phyloP scores from a whole-genome alignment of 2,113 vertebrate species.

The Gopherus flavomarginatus region DNA sequence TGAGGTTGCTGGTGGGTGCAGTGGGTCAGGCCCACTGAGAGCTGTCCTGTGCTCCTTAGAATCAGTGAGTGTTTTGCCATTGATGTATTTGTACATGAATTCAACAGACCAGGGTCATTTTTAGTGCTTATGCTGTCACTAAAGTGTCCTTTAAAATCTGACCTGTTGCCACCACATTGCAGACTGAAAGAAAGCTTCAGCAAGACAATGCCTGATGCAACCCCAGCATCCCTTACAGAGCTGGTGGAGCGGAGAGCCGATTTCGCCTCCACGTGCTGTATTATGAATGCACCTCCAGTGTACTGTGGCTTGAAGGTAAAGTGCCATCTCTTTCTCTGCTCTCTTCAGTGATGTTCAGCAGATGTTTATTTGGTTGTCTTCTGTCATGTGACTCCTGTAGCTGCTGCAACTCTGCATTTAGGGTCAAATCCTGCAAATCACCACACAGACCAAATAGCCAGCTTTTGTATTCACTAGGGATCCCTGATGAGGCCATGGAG shows the following conservation, averaged over 20 bases:
- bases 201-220: accelerated
- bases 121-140: not conserved
- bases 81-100: not conserved
- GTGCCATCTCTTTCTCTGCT: not conserved
- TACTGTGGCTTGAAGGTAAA: slow-evolving; percentile 57
- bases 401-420: not conserved
- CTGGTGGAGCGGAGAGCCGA: slow-evolving; percentile 29
- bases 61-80: not conserved
- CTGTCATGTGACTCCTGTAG: not conserved
- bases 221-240: not conserved
- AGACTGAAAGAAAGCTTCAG: slow-evolving; percentile 40
- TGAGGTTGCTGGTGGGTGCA: not conserved
- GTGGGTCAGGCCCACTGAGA: not conserved
- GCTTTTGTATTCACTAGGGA: not conserved
- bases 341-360: not conserved
- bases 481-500: not conserved
- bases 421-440: not conserved
- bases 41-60: not conserved
- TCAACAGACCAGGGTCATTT: not conserved
- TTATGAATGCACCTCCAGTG: slow-evolving; percentile 45
- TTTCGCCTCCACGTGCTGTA: slow-evolving; percentile 38
- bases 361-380: not conserved
- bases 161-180: accelerated
- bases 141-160: not conserved
- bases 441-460: not conserved